Evolutionary conservation across 2,113 vertebrate species (phyloP).

Genomic region (Gallinago paraguaiae): DNA sequence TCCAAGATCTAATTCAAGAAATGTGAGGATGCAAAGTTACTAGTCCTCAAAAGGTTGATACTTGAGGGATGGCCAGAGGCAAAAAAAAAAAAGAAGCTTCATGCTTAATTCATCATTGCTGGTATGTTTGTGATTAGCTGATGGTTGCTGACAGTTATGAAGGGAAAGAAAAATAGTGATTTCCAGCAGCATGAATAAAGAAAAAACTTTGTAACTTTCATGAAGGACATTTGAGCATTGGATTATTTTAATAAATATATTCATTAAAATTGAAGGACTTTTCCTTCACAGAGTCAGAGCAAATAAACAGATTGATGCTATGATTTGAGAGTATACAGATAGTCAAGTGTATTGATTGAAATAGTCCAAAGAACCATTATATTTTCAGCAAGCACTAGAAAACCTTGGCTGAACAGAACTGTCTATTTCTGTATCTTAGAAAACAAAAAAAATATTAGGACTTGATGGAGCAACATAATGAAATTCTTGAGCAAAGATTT

Average conservation of each 20-base stretch:
- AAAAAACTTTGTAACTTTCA: not conserved
- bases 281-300: not conserved
- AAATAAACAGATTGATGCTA: not conserved
- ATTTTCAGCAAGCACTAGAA: not conserved
- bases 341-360: not conserved
- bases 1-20: not conserved
- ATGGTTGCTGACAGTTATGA: not conserved
- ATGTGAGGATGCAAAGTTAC: not conserved
- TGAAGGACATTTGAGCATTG: not conserved
- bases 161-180: not conserved
- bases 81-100: not conserved
- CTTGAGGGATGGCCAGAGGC: not conserved
- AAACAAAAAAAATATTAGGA: not conserved
- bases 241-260: not conserved
- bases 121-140: not conserved
- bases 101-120: constrained; percentile 2
- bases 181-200: not conserved
- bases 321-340: not conserved
- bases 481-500: not conserved
- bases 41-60: not conserved
- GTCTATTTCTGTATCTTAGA: not conserved
- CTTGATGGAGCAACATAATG: not conserved
- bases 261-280: not conserved
- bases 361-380: not conserved
- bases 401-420: not conserved